These are phyloP conservation scores for Agrochola litura DNA, from an alignment of 2,888 invertebrate genomes.

Conservation along the genomic window DNA sequence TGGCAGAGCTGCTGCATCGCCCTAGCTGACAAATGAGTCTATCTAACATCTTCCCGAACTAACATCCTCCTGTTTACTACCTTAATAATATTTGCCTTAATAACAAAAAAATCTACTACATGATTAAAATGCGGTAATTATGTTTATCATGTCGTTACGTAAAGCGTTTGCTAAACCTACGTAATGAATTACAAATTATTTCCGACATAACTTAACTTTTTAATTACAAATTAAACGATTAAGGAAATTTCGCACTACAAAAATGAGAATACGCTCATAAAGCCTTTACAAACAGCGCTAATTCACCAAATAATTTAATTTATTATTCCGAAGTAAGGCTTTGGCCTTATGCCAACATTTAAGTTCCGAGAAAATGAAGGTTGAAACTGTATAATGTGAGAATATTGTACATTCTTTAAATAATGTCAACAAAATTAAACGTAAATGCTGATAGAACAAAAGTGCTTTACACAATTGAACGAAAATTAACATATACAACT, in stretches of 20 bases:
- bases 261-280: constrained; percentile 41
- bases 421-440: constrained; percentile 37
- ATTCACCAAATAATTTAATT: constrained; percentile 57
- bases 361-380: constrained; percentile 51
- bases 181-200: background rate
- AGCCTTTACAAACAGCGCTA: constrained; percentile 52
- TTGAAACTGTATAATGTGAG: constrained; percentile 45
- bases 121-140: background rate
- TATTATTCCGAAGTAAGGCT: constrained; percentile 47
- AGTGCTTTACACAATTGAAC: background rate
- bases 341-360: constrained; percentile 54
- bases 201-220: constrained; percentile 14
- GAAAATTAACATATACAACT: background rate
- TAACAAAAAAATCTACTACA: background rate
- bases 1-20: constrained; percentile 68
- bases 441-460: background rate
- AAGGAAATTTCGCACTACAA: constrained; percentile 29
- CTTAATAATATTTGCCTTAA: constrained; percentile 62
- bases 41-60: constrained; percentile 72
- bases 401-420: constrained; percentile 45
- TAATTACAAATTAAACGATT: constrained; percentile 35
- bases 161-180: background rate
- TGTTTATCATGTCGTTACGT: background rate
- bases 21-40: constrained; percentile 80
- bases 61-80: constrained; percentile 63